Base-by-base conservation (phyloP, 2,113 vertebrate species). In the Rostratula benghalensis region DNA sequence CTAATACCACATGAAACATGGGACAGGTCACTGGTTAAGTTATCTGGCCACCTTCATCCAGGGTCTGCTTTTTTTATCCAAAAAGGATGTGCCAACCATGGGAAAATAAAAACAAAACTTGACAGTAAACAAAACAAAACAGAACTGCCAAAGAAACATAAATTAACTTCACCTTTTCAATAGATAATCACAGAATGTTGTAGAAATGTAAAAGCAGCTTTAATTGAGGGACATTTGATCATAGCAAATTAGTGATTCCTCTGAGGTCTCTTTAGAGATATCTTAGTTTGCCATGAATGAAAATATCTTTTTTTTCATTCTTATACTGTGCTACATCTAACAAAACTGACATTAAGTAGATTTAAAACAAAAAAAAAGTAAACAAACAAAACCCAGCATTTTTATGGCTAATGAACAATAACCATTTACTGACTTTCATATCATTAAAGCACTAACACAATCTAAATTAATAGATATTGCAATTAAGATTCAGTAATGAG, bases 391-490 rank as follows among this genome's bases (percentile, higher is more conserved):
- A 78, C 24, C 41, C 19, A 73, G 35, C 37, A 39, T 93, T 96
- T 96, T 79, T 92, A 87, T 59, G 57, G 78, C 94, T 97, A 93
- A 94, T 83, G 65, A 97, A 95, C 71, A 97, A 87, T 67, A 93
- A 70, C 51, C 77, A 79, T 95, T 97, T 97, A 67, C 41, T 37
- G 5, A 59, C 59, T 84, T 25, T 84, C 61, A 59, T 87, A 76
- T 79, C 45, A 94, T 89, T 95, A 94, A 85, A 97, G 59, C 82
- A 79, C 53, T 95, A 94, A 78, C 83, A 84, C 81, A 95, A 92
- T 88, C 91, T 93, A 96, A 96, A 96, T 97, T 95, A 97, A 96
- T 89, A 97, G 93, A 96, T 93, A 93, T 35, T 90, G 63, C 74
- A 95, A 92, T 98, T 97, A 92, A 95, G 57, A 96, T 88, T 92